These are phyloP conservation scores for Mimas tiliae DNA, from an alignment of 2,888 invertebrate species.

Conservation along the genomic window DNA sequence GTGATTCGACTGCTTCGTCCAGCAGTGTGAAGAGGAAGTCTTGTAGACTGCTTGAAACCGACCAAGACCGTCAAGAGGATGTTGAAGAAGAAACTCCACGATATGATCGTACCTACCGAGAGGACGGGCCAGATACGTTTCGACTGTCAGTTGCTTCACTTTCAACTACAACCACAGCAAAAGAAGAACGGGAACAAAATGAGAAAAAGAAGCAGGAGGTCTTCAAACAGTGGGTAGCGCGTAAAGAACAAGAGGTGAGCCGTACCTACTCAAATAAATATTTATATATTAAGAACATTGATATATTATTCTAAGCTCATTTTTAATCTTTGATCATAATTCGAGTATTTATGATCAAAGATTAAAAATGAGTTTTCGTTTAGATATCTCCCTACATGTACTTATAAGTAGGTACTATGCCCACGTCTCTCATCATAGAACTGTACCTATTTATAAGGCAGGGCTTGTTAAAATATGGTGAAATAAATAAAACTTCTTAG, in stretches of 20 bases:
- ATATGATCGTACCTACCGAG: slow-evolving; percentile 65
- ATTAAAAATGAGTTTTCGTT: no score
- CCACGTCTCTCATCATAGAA: no score
- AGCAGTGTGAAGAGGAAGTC: slow-evolving; percentile 72
- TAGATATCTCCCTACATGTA: no score
- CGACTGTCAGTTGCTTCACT: slow-evolving; percentile 73
- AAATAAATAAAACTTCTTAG: no score
- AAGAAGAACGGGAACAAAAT: slow-evolving; percentile 72
- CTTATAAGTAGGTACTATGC: no score
- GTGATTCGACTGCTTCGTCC: slow-evolving; percentile 64
- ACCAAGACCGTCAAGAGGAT: slow-evolving; percentile 38
- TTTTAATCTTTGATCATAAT: no score
- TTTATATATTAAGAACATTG: background rate
- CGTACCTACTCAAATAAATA: background rate
- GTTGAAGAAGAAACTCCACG: slow-evolving; percentile 63
- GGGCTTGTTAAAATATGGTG: no score
- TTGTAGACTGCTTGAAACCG: slow-evolving; percentile 56
- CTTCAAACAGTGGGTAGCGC: slow-evolving; percentile 71
- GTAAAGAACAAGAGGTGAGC: slow-evolving; percentile 75
- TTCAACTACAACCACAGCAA: slow-evolving; percentile 76
- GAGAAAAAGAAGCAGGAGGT: slow-evolving; percentile 73
- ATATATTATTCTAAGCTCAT: no score
- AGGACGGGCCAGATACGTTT: slow-evolving; percentile 74
- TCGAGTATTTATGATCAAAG: no score
- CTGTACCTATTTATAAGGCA: no score